A percentile compares a stretch with the other conserved stretches of the same genome.
Evolutionary conservation across 2,888 invertebrate genomes (phyloP).

Genomic region (Drosophila koepferae): DNA sequence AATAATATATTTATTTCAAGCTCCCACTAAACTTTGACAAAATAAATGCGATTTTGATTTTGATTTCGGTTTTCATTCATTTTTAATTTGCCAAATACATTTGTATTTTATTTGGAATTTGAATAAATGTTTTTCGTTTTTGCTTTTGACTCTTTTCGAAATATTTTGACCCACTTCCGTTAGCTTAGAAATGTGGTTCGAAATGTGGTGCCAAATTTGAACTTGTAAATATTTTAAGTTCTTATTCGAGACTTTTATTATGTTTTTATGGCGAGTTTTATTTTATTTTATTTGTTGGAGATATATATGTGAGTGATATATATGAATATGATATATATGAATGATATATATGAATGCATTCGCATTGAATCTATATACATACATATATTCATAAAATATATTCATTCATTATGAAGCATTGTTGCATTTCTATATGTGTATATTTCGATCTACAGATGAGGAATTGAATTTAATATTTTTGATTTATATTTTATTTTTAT

Average conservation of each 20-base stretch:
- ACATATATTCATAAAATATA: neutral
- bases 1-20: conserved; percentile 16
- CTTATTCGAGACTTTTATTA: conserved; percentile 1
- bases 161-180: conserved; percentile 7
- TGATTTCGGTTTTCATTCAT: conserved; percentile 5
- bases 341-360: neutral
- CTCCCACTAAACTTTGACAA: conserved; percentile 20
- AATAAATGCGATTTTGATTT: conserved; percentile 16
- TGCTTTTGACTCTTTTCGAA: neutral
- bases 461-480: no score
- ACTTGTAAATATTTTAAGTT: conserved; percentile 1
- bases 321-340: no score
- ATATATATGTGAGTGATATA: no score
- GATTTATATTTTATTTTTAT: no score
- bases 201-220: neutral
- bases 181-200: neutral
- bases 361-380: neutral
- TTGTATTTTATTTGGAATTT: conserved; percentile 1
- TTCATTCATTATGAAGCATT: neutral
- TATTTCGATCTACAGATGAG: neutral
- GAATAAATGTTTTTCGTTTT: conserved; percentile 1
- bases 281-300: neutral
- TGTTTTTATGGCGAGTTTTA: neutral
- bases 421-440: neutral
- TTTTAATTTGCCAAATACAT: conserved; percentile 9